These are phyloP conservation scores for Drosophila insularis DNA, from an alignment of 1,140 invertebrate species.

Conservation along the genomic window DNA sequence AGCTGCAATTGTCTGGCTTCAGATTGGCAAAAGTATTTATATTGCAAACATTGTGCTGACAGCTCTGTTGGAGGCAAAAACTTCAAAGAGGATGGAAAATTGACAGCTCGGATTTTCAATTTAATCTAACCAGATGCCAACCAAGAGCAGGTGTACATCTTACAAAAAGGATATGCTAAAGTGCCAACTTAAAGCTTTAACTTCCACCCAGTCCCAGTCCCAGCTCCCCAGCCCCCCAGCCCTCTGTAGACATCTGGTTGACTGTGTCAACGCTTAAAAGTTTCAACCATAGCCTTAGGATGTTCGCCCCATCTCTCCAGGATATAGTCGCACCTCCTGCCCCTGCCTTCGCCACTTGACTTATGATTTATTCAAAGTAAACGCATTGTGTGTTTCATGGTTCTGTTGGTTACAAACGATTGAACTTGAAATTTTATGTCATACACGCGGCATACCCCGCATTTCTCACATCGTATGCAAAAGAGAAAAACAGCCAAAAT, in stretches of 20 bases:
- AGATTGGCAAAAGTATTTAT: conserved; percentile 57
- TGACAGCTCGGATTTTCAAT: conserved; percentile 77
- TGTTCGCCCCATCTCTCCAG: not conserved
- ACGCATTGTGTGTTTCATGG: conserved; percentile 53
- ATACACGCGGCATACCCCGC: conserved; percentile 40
- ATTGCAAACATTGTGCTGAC: conserved; percentile 66
- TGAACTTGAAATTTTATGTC: conserved; percentile 65
- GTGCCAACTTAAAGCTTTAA: not conserved
- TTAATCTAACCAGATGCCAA: conserved; percentile 59
- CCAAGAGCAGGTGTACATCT: conserved; percentile 27
- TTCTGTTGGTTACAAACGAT: conserved; percentile 56
- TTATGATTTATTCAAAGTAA: conserved; percentile 77
- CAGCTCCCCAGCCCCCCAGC: not conserved
- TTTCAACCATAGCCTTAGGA: conserved; percentile 43
- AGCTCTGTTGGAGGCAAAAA: conserved; percentile 33
- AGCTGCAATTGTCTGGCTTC: conserved; percentile 58
- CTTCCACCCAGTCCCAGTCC: not conserved
- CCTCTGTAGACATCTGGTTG: conserved; percentile 2
- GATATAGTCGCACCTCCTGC: not conserved
- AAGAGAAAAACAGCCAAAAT: not conserved
- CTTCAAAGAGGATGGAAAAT: conserved; percentile 34
- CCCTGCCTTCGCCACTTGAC: conserved; percentile 22
- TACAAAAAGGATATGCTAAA: not conserved
- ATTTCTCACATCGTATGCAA: conserved; percentile 6
- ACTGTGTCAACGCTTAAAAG: conserved; percentile 26